A percentile compares a stretch with the other conserved stretches of the same genome.
Evolutionary conservation across 2,113 vertebrate genomes (phyloP).

Genomic region (Thinocorus orbignyianus): DNA sequence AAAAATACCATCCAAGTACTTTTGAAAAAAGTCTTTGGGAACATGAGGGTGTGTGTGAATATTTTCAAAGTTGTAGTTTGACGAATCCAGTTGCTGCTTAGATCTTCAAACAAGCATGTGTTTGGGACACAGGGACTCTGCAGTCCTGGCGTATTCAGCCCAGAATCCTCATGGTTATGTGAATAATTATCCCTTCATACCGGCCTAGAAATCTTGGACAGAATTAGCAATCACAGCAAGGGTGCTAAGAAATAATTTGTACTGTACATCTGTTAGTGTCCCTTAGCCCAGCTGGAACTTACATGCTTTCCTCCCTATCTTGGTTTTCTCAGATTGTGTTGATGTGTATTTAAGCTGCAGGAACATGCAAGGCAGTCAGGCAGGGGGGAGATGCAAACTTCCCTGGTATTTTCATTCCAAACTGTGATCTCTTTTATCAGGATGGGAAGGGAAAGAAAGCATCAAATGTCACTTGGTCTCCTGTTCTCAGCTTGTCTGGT

Average conservation of each 20-base stretch:
- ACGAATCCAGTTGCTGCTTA: background rate
- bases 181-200: constrained; percentile 65
- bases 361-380: background rate
- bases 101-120: constrained; percentile 31
- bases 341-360: constrained; percentile 31
- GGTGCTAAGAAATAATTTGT: constrained; percentile 64
- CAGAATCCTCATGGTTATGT: constrained; percentile 48
- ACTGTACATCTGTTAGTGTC: constrained; percentile 50
- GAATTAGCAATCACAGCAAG: constrained; percentile 66
- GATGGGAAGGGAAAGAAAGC: background rate
- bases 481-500: background rate
- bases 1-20: background rate
- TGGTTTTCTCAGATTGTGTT: constrained; percentile 20
- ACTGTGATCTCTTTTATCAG: background rate
- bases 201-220: constrained; percentile 40
- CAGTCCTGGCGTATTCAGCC: background rate
- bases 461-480: background rate
- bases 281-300: constrained; percentile 56
- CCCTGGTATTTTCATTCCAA: background rate
- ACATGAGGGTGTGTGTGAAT: background rate
- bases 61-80: background rate
- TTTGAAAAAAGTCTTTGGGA: background rate
- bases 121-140: constrained; percentile 35
- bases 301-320: background rate
- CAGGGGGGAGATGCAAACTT: background rate